phyloP scores from a whole-genome alignment of 2,888 invertebrate genomes.

The Congeria kusceri region DNA sequence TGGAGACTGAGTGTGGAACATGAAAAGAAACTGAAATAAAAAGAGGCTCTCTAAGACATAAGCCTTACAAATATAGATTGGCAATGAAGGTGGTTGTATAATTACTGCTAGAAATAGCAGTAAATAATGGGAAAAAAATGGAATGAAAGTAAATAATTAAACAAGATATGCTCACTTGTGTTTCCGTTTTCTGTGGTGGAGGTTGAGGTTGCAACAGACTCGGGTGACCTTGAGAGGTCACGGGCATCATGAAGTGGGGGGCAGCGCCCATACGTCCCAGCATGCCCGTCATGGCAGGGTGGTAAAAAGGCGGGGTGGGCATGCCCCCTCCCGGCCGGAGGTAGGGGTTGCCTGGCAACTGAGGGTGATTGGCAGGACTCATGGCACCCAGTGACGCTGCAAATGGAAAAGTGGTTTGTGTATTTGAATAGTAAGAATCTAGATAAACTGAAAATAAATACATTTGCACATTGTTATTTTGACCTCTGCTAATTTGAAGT shows the following conservation, averaged over 20 bases:
- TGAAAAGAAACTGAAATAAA: too few species aligned
- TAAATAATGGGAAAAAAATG: too few species aligned
- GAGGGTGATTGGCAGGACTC: conserved; percentile 80
- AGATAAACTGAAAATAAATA: too few species aligned
- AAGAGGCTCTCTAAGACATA: too few species aligned
- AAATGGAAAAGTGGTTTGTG: conserved; percentile 41
- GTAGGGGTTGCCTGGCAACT: conserved; percentile 74
- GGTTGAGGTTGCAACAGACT: conserved; percentile 47
- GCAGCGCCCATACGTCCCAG: conserved; percentile 69
- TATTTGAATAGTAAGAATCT: not conserved
- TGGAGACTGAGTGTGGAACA: too few species aligned
- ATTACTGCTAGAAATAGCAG: too few species aligned
- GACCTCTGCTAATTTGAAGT: too few species aligned
- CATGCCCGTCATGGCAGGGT: conserved; percentile 77
- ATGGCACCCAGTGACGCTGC: conserved; percentile 82
- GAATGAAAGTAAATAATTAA: too few species aligned
- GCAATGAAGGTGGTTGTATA: too few species aligned
- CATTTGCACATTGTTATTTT: too few species aligned
- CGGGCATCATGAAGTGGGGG: conserved; percentile 69
- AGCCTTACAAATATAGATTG: too few species aligned
- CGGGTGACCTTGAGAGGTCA: conserved; percentile 69
- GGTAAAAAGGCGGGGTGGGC: conserved; percentile 79
- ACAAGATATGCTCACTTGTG: conserved; percentile 46
- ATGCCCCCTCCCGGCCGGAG: conserved; percentile 59
- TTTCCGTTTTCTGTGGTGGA: conserved; percentile 60